Evolutionary conservation across 2,888 invertebrate genomes (phyloP).

Genomic region (Tachina fera): DNA sequence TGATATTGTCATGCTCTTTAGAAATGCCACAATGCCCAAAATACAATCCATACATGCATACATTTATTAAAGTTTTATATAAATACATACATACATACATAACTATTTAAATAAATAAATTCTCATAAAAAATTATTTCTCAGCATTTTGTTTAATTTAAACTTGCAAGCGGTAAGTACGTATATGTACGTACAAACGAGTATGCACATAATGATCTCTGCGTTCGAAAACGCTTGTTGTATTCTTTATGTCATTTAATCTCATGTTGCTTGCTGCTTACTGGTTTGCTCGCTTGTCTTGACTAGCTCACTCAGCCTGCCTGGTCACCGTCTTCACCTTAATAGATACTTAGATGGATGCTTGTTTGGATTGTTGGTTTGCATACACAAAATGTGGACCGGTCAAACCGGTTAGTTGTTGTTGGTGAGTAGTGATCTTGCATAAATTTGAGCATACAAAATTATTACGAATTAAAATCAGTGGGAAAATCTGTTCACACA

Average conservation of each 20-base stretch:
- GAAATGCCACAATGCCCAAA: slow-evolving; percentile 6
- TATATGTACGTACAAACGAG: not conserved
- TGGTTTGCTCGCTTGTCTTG: slow-evolving; percentile 12
- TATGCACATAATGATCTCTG: not conserved
- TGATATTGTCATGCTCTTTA: slow-evolving; percentile 2
- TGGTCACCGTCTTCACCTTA: slow-evolving; percentile 56
- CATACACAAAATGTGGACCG: slow-evolving; percentile 74
- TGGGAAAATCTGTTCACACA: slow-evolving; percentile 68
- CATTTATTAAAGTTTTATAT: slow-evolving; percentile 55
- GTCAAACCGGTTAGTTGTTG: slow-evolving; percentile 79
- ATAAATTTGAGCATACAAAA: slow-evolving; percentile 71
- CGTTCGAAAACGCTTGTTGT: not conserved
- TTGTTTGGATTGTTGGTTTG: slow-evolving; percentile 35
- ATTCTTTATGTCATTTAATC: slow-evolving; percentile 17
- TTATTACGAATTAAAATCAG: slow-evolving; percentile 50
- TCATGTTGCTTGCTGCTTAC: not conserved
- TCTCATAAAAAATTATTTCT: slow-evolving; percentile 53
- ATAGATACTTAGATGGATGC: not conserved
- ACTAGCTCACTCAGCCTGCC: slow-evolving; percentile 16
- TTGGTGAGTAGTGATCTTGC: slow-evolving; percentile 70
- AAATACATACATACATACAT: not conserved
- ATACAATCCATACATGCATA: slow-evolving; percentile 39
- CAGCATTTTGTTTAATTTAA: slow-evolving; percentile 21
- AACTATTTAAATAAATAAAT: slow-evolving; percentile 48
- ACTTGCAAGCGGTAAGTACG: not conserved